Evolutionary conservation across 2,797 vertebrate species (phyloP).

Genomic region (Sebastes jordani): DNA sequence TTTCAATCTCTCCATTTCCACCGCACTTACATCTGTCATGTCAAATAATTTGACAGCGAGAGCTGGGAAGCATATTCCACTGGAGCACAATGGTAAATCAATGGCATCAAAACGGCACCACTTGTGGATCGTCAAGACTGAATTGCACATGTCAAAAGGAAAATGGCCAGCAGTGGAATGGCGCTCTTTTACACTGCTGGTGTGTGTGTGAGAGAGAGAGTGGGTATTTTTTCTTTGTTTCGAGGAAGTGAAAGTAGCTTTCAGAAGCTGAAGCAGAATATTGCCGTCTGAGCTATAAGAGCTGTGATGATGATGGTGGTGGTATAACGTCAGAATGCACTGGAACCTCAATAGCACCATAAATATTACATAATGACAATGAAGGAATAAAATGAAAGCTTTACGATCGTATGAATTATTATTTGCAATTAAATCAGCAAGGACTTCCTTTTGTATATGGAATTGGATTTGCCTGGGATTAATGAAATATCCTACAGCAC

Average conservation of each 20-base stretch:
- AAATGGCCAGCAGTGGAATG: conserved; percentile 22
- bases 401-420: conserved; percentile 10
- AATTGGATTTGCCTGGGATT: conserved; percentile 16
- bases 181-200: not conserved
- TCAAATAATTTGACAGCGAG: conserved; percentile 57
- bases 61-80: conserved; percentile 54
- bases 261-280: conserved; percentile 1
- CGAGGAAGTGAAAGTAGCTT: not conserved
- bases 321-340: not conserved
- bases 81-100: conserved; percentile 65
- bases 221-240: not conserved
- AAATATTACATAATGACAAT: not conserved
- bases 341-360: not conserved
- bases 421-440: conserved; percentile 16
- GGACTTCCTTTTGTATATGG: conserved; percentile 12
- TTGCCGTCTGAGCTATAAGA: not conserved
- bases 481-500: conserved; percentile 20
- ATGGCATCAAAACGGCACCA: conserved; percentile 42
- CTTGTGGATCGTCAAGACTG: conserved; percentile 37
- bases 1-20: conserved; percentile 56
- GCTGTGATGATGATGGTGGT: not conserved
- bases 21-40: conserved; percentile 57
- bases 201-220: not conserved
- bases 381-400: not conserved
- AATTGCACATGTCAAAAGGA: conserved; percentile 29